A percentile compares a stretch with the other conserved stretches of the same genome.
phyloP scores from a whole-genome alignment of 2,888 invertebrate species.

The Leucozona laternaria region DNA sequence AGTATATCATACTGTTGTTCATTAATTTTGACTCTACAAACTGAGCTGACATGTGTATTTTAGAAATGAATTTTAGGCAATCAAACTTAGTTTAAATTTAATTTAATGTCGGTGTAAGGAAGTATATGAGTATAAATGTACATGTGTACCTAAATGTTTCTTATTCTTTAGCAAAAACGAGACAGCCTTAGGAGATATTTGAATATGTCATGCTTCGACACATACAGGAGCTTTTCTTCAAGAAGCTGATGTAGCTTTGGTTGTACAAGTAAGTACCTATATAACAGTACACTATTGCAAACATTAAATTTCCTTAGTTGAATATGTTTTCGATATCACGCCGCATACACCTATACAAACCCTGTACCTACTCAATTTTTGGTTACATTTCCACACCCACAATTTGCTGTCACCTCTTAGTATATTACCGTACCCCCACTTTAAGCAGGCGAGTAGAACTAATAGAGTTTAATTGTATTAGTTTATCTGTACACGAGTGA shows the following conservation, averaged over 20 bases:
- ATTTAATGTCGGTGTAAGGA: constrained; percentile 33
- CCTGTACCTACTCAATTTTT: no score
- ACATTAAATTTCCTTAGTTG: no score
- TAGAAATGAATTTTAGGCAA: constrained; percentile 62
- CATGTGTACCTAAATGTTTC: neutral
- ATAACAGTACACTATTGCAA: neutral
- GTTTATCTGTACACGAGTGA: no score
- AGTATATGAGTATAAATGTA: neutral
- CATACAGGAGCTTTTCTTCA: neutral
- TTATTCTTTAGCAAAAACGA: constrained; percentile 20
- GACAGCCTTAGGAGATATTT: neutral
- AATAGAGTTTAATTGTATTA: no score
- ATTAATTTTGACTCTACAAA: constrained; percentile 60
- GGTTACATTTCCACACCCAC: no score
- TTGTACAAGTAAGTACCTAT: neutral
- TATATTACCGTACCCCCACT: no score
- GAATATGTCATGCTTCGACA: neutral
- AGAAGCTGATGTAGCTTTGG: neutral
- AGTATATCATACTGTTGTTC: constrained; percentile 42
- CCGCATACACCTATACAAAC: no score
- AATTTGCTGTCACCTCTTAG: no score
- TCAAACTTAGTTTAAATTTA: constrained; percentile 68
- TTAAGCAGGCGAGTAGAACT: no score
- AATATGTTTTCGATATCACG: no score
- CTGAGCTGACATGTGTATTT: constrained; percentile 19